Base-by-base conservation (phyloP, 2,113 vertebrate species). In the Sorex fumeus region DNA sequence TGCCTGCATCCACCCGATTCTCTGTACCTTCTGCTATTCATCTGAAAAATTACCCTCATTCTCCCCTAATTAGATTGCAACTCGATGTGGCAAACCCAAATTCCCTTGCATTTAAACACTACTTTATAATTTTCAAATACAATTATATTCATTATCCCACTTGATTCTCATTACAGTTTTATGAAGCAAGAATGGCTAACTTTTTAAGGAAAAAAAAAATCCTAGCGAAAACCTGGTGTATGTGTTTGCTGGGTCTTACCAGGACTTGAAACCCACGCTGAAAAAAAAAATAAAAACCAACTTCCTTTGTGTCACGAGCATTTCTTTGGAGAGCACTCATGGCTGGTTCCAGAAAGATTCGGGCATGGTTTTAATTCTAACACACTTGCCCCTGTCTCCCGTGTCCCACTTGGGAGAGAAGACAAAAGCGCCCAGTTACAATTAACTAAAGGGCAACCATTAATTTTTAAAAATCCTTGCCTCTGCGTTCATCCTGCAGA, bases 51-150 rank as follows among this genome's bases (percentile, higher is more conserved):
- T 50, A 64, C 8, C n/a, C 79, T 66, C 50, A 86, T 83, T 60
- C 57, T 86, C 45, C 3, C 23, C 92, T 89, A 94, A 92, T 88
- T 78, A 80, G 66, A 30, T 69, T 67, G 71, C 40, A 28, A 82
- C 53, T 91, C 72, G 71, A 90, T 72, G 75, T 30, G 60, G 71
- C 50, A 88, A 94, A 27, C 36, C 82, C 76, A 30, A 91, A 91
- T 88, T 75, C 66, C 69, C 32, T 36, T 30, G 18, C 72, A 83
- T 75, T 85, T 78, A 86, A 94, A 87, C 66, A 77, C 27, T 57
- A 64, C 76, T 80, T 95, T 85, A 72, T 86, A 60, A 50, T 93
- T 88, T 88, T 83, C 85, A 91, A 83, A 95, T 83, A 90, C 57
- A 82, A 81, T 87, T 90, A 57, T 90, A 75, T 79, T 95, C 67